Evolutionary conservation across 1,140 invertebrate species (phyloP), one percentile per base, ranked within the genome.

Genomic region (Stenopsyche tienmushanensis): DNA sequence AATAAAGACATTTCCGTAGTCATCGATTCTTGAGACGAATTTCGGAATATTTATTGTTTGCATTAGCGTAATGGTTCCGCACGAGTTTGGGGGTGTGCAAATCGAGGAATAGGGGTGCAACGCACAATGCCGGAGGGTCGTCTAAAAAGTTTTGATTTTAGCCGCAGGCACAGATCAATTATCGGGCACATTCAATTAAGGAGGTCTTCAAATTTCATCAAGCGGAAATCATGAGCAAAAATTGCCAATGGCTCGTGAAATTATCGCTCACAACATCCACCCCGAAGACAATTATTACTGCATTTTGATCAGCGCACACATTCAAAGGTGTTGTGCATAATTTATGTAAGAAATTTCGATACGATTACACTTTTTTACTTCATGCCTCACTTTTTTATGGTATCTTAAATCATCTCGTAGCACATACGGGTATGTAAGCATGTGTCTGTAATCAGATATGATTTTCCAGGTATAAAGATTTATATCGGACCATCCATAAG

Each of bases 141-240:
- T 10, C 26, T 69, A 58, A 69, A 65, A 53, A 69, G 62, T 69
- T 69, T 69, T 69, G 49, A 65, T 49, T 69, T 59, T 68, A 26
- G 67, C 67, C 67, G 67, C 67, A 69, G 63, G 67, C 63, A 69
- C 58, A 65, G 25, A 65, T 62, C 66, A 55, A 64, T 59, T 42
- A 68, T 62, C 57, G 26, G 49, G 41, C 39, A 34, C 54, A 21
- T 50, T 64, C 62, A 64, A 64, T 64, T 64, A 64, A 20, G 49
- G 34, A n/a, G 62, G 25, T 20, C 50, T 64, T 45, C 66, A 53
- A 25, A 24, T 8, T 5, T 24, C n/a, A 17, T 62, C 29, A 42
- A 17, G 26, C 50, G 66, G 62, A 67, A 67, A 67, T 64, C 53
- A 68, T 64, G 62, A 65, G 55, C 26, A 3, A 29, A 15, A 57